Conservation (phyloP, 2,888 invertebrate species). For the Unio delphinus region DNA sequence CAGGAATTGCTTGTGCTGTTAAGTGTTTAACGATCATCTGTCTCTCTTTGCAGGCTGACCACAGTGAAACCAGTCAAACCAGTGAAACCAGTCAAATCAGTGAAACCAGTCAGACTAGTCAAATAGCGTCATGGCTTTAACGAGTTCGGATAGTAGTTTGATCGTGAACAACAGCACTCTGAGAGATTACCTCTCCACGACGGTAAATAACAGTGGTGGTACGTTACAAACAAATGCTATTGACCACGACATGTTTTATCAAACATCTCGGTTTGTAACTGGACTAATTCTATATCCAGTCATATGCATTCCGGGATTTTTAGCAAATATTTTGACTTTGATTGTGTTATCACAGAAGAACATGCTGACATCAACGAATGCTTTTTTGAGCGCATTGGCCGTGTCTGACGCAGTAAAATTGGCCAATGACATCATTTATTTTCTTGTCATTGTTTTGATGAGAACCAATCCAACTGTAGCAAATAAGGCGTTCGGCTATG, state of each 20-base stretch:
- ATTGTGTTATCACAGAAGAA: constrained; percentile 57
- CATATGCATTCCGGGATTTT: constrained; percentile 58
- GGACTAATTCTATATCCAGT: constrained; percentile 63
- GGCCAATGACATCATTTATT: constrained; percentile 63
- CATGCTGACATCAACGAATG: constrained; percentile 64
- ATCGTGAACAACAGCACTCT: too few species aligned
- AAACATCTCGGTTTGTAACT: constrained; percentile 55
- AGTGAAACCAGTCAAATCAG: too few species aligned
- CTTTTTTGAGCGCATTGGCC: constrained; percentile 62
- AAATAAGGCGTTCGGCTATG: constrained; percentile 42
- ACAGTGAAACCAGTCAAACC: too few species aligned
- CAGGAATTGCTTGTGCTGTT: too few species aligned
- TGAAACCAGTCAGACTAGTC: too few species aligned
- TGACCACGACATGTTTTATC: constrained; percentile 54
- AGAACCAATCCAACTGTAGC: constrained; percentile 39
- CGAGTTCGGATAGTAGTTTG: too few species aligned
- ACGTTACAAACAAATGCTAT: too few species aligned
- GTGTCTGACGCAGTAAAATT: constrained; percentile 65
- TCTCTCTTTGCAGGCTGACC: too few species aligned
- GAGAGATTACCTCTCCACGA: too few species aligned
- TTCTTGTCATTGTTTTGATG: constrained; percentile 54
- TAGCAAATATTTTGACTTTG: constrained; percentile 58
- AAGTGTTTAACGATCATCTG: too few species aligned
- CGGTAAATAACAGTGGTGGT: too few species aligned
- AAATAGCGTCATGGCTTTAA: too few species aligned